These are phyloP conservation scores for Bhutanitis thaidina DNA, from an alignment of 2,888 invertebrate species.

Conservation along the genomic window DNA sequence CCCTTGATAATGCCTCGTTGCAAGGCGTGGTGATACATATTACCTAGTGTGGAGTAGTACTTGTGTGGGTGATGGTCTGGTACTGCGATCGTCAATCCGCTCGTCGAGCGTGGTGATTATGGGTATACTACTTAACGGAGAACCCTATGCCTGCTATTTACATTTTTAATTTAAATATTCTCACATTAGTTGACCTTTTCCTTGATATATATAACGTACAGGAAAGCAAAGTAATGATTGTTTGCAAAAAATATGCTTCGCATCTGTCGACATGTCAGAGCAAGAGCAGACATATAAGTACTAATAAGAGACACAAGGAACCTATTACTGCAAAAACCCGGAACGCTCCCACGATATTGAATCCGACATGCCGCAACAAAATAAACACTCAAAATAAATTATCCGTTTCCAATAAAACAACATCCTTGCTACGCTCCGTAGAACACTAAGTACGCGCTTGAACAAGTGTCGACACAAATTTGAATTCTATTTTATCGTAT, in stretches of 20 bases:
- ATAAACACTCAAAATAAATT: slow-evolving; percentile 76
- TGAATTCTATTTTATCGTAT: slow-evolving; percentile 29
- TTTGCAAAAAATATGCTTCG: neutral
- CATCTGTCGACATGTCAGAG: slow-evolving; percentile 5
- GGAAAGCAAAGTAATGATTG: no score
- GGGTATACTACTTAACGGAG: no score
- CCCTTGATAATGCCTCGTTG: no score
- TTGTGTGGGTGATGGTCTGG: no score
- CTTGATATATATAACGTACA: no score
- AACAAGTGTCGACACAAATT: slow-evolving; percentile 22
- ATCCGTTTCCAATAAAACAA: slow-evolving; percentile 76
- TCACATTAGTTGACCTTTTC: no score
- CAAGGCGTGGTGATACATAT: no score
- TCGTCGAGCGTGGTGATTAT: no score
- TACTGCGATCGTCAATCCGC: no score
- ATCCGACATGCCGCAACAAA: slow-evolving; percentile 58
- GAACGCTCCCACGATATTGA: slow-evolving; percentile 62
- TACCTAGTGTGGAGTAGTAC: no score
- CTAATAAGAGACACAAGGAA: slow-evolving; percentile 41
- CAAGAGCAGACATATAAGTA: slow-evolving; percentile 26
- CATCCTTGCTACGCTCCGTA: slow-evolving; percentile 53
- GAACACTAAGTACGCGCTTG: slow-evolving; percentile 37
- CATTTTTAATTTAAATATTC: no score
- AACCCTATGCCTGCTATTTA: no score
- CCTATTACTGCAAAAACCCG: slow-evolving; percentile 35